Evolutionary conservation across 2,888 invertebrate species (phyloP), one percentile per base, ranked within the genome.

Genomic region (Chalcosyrphus nemorum): DNA sequence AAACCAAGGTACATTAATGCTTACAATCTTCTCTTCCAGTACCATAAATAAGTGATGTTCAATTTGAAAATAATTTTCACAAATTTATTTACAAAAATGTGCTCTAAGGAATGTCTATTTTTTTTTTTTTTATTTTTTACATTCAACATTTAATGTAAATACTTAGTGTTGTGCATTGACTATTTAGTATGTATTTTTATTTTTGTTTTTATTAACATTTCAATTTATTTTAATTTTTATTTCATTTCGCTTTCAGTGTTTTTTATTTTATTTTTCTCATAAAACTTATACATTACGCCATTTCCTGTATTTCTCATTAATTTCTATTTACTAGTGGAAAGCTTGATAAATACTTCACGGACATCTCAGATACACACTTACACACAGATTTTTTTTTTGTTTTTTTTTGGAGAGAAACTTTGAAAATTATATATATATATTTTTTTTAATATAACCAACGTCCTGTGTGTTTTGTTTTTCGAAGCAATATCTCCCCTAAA

Each of bases 81-180:
- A n/a, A n/a, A 57, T 65, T 19, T 65, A 65, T 75, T 57, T 75
- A 75, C 75, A 75, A 56, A 35, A 47, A 56, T 35, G 65, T 65
- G 45, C 61, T 66, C 11, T 15, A 43, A 38, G 19, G 24, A 63
- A 61, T 38, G 15, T 19, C 9, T 13, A 17, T 59, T 24, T 4
- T n/a, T n/a, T n/a, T n/a, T n/a, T 54, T 24, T 47, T 57, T 43
- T 19, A 17, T n/a, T n/a, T n/a, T 13, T 56, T 9, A 50, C 38
- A 54, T 15, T 54, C 24, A 38, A 56, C 9, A 15, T 38, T 41
- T 35, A 9, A 66, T 27, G 11, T 50, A 29, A 27, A 5, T 54
- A 54, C 6, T 61, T 61, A 61, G n/a, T 5, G 32, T 17, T 71
- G 38, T 59, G 47, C 45, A 56, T 17, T 56, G 29, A 68, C 68